Evolutionary conservation across 2,113 vertebrate genomes (phyloP), one percentile per base, ranked within the genome.

Genomic region (Psittacula cyanocephala): DNA sequence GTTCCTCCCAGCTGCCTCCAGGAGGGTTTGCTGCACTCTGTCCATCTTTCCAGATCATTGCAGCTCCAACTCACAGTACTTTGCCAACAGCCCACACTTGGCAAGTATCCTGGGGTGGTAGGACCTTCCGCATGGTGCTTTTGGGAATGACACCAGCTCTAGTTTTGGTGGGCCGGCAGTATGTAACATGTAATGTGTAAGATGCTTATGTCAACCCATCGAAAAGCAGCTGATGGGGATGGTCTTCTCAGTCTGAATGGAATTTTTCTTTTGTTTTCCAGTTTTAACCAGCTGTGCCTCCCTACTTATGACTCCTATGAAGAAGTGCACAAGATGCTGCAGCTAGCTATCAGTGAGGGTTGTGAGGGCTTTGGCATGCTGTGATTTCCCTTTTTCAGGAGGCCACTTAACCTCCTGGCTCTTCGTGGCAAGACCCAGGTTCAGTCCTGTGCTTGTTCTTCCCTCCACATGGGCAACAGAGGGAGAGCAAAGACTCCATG

Each of bases 231-330:
- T 95, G 20, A 47, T 84, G 41, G 43, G 53, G 24, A 37, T 35
- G 19, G 46, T 72, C 47, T 47, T 83, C 46, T 88, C 25, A 20
- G 24, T 60, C 60, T 95, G 52, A 93, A 81, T 52, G 27, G 39
- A 44, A 23, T 78, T 92, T 93, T 89, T 93, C 33, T 94, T 95
- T 90, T 91, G 70, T 80, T 85, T 88, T 98, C 33, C 96, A 99
- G 99, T 98, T 99, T 99, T 97, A 99, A 99, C 99, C 99, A 99
- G 99, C 98, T 99, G 98, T 99, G 99, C 99, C 99, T 99, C 98
- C 99, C 99, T 24, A 99, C 99, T 13, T 99, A 99, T 24, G 99
- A 99, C 98, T 99, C 99, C 49, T 99, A 99, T 43, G 99, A 99
- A 98, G 99, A 99, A 96, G 98, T 99, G 95, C 99, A 99, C 98